phyloP scores from a whole-genome alignment of 2,797 vertebrate species.

The Mastacembelus armatus region DNA sequence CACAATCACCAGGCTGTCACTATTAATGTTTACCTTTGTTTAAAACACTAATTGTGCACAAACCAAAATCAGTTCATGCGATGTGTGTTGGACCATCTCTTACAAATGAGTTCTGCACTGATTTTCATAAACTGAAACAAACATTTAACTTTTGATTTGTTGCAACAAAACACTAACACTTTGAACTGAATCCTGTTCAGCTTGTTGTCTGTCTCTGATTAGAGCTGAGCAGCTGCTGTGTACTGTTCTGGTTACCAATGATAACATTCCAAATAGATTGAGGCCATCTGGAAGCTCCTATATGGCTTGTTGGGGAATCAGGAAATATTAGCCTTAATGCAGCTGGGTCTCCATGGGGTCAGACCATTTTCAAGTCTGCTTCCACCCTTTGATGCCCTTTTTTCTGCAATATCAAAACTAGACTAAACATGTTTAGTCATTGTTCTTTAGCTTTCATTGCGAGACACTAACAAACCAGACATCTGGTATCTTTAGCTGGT shows the following conservation, averaged over 20 bases:
- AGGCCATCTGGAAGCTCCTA: constrained; percentile 46
- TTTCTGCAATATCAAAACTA: constrained; percentile 53
- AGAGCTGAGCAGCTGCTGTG: constrained; percentile 35
- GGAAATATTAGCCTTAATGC: constrained; percentile 61
- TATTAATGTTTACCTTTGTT: constrained; percentile 9
- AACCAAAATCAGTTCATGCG: not conserved
- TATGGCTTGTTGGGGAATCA: constrained; percentile 56
- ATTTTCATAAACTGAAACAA: not conserved
- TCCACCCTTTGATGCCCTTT: constrained; percentile 52
- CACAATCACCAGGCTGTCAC: not conserved
- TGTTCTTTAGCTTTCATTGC: constrained; percentile 17
- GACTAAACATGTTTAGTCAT: constrained; percentile 54
- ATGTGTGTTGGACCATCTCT: not conserved
- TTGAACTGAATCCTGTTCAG: not conserved
- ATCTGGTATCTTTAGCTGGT: constrained; percentile 13
- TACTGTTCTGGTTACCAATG: constrained; percentile 24
- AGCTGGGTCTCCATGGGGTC: constrained; percentile 48
- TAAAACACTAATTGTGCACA: constrained; percentile 1
- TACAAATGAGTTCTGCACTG: not conserved
- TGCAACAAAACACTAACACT: not conserved
- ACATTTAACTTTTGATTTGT: too few species aligned
- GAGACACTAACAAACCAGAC: constrained; percentile 15
- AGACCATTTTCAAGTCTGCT: constrained; percentile 1
- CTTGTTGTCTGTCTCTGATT: constrained; percentile 15
- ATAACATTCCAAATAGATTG: constrained; percentile 52